Evolutionary conservation across 2,113 vertebrate species (phyloP).

Genomic region (Perca flavescens): DNA sequence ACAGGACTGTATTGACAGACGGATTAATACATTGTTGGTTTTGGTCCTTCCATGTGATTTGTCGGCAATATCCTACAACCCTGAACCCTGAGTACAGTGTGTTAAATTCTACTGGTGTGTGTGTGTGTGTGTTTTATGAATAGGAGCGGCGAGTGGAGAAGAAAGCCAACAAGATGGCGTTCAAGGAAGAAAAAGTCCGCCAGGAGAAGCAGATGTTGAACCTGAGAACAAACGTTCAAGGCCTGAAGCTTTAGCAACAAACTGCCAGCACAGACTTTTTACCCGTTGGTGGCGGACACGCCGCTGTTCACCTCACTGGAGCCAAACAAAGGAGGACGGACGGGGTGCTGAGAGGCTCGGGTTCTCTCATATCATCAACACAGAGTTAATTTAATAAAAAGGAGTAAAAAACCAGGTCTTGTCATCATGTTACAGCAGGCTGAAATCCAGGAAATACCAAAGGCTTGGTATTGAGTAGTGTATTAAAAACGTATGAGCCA

Average conservation of each 20-base stretch:
- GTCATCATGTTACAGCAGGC: neutral
- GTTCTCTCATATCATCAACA: neutral
- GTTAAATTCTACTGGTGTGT: neutral
- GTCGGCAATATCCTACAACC: too few species aligned
- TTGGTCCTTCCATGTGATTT: too few species aligned
- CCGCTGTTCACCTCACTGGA: neutral
- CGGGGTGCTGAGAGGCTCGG: neutral
- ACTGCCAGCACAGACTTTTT: slow-evolving; percentile 2
- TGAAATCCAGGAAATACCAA: neutral
- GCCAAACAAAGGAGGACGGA: neutral
- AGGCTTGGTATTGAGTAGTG: neutral
- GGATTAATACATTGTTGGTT: too few species aligned
- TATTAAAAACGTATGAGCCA: neutral
- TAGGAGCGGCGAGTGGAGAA: slow-evolving; percentile 94
- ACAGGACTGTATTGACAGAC: too few species aligned
- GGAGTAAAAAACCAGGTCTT: neutral
- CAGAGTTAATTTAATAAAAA: neutral
- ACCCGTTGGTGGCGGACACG: neutral
- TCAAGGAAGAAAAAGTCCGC: slow-evolving; percentile 91
- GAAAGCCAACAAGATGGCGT: slow-evolving; percentile 92
- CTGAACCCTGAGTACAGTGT: too few species aligned
- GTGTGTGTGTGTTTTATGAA: neutral
- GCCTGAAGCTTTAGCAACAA: slow-evolving; percentile 88
- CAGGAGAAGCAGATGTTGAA: slow-evolving; percentile 93
- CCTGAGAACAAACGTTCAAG: slow-evolving; percentile 89